A percentile compares a stretch with the other conserved stretches of the same genome.
Evolutionary conservation across 2,888 invertebrate genomes (phyloP).

Genomic region (Brachyopa scutellaris): DNA sequence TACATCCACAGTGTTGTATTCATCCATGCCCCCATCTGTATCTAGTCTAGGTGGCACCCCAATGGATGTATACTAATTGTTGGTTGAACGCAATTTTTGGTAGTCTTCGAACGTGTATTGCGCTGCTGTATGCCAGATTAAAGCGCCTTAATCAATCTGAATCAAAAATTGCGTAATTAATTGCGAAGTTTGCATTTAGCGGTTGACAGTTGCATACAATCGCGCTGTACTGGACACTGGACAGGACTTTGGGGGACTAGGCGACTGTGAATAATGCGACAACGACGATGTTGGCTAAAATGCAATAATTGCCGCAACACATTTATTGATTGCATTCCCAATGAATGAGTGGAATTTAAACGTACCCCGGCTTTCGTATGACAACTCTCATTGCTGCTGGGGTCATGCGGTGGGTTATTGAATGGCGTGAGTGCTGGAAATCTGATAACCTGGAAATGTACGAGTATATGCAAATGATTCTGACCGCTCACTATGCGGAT

Average conservation of each 20-base stretch:
- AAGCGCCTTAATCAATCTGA: neutral
- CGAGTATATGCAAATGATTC: neutral
- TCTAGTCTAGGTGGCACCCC: neutral
- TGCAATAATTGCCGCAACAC: constrained; percentile 5
- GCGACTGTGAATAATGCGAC: neutral
- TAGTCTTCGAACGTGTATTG: neutral
- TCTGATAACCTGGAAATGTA: constrained; percentile 24
- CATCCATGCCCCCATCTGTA: too few species aligned
- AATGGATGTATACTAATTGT: neutral
- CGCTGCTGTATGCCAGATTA: too few species aligned
- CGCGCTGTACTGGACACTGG: neutral
- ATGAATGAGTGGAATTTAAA: neutral
- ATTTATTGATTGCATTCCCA: constrained; percentile 7
- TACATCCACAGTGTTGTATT: too few species aligned
- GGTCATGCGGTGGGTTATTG: constrained; percentile 29
- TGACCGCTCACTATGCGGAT: neutral
- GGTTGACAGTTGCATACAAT: neutral
- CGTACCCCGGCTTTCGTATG: constrained; percentile 1
- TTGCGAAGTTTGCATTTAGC: neutral
- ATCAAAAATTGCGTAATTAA: constrained; percentile 24
- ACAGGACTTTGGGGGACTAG: neutral
- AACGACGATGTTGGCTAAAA: neutral
- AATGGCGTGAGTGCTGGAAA: constrained; percentile 3
- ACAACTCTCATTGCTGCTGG: constrained; percentile 13
- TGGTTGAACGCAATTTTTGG: neutral